Conservation (phyloP, 2,113 vertebrate species). For the Ptilonorhynchus violaceus region DNA sequence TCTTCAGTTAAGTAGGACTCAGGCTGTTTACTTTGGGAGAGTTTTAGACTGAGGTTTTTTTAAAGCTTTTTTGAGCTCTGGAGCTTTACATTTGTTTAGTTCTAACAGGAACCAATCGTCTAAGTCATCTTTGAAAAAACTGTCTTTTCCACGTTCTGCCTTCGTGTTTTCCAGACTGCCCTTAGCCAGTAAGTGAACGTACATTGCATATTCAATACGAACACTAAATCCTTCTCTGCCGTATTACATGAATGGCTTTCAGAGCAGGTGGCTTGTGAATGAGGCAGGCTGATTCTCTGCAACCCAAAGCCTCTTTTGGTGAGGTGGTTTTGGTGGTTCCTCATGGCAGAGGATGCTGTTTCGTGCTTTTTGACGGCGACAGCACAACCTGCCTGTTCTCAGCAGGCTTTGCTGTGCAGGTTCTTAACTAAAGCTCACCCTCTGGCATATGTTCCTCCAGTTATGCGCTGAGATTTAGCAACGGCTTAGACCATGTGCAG, state of each 20-base stretch:
- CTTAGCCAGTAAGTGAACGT: neutral
- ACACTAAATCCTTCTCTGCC: neutral
- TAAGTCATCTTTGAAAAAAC: neutral
- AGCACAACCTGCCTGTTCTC: neutral
- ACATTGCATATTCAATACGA: rapidly evolving
- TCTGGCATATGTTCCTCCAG: neutral
- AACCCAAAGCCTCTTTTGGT: neutral
- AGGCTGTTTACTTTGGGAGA: neutral
- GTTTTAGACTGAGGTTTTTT: neutral
- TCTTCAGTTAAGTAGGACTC: neutral
- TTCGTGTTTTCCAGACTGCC: neutral
- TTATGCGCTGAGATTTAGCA: neutral
- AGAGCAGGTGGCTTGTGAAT: neutral
- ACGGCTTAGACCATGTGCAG: neutral
- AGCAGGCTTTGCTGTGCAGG: neutral
- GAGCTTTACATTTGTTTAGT: neutral
- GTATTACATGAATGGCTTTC: neutral
- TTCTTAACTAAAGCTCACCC: neutral
- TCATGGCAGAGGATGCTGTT: neutral
- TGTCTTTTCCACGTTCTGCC: neutral
- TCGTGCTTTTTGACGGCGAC: neutral
- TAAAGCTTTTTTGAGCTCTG: neutral
- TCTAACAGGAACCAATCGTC: rapidly evolving
- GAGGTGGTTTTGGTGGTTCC: neutral
- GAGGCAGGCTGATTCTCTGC: neutral